Conservation (phyloP, 2,113 vertebrate genomes). For the Xiphophorus hellerii region DNA sequence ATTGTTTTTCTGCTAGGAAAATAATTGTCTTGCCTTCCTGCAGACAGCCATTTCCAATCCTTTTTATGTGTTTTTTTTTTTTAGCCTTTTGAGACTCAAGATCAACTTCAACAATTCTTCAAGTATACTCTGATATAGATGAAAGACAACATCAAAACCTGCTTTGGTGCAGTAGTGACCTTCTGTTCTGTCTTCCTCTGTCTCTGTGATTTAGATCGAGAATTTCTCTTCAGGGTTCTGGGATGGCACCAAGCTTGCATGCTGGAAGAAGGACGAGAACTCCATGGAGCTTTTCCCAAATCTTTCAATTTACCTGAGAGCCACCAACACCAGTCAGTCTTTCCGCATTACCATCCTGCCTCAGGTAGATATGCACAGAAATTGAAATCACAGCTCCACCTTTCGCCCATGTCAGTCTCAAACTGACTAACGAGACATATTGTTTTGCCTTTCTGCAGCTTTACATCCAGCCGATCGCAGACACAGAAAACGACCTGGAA, state of each 20-base stretch:
- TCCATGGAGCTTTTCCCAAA: slow-evolving; percentile 95
- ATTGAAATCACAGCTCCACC: neutral
- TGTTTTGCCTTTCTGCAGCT: slow-evolving; percentile 76
- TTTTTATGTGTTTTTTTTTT: slow-evolving; percentile 21
- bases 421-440: neutral
- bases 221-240: slow-evolving; percentile 94
- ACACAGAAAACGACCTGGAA: slow-evolving; percentile 77
- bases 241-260: slow-evolving; percentile 91
- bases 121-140: slow-evolving; percentile 19
- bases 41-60: slow-evolving; percentile 2
- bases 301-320: slow-evolving; percentile 93
- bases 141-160: slow-evolving; percentile 36
- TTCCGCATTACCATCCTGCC: slow-evolving; percentile 93
- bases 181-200: slow-evolving; percentile 19
- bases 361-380: slow-evolving; percentile 80
- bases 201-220: slow-evolving; percentile 81
- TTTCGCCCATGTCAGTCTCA: neutral
- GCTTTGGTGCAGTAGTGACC: slow-evolving; percentile 38
- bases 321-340: slow-evolving; percentile 89
- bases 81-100: slow-evolving; percentile 30
- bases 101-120: slow-evolving; percentile 52
- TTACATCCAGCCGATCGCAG: slow-evolving; percentile 90
- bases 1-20: neutral
- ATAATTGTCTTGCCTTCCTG: neutral
- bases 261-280: slow-evolving; percentile 88